Percentiles rank a stretch among this genome's conserved stretches.
Conservation (phyloP, 2,113 vertebrate genomes). For the Mesocricetus auratus region DNA sequence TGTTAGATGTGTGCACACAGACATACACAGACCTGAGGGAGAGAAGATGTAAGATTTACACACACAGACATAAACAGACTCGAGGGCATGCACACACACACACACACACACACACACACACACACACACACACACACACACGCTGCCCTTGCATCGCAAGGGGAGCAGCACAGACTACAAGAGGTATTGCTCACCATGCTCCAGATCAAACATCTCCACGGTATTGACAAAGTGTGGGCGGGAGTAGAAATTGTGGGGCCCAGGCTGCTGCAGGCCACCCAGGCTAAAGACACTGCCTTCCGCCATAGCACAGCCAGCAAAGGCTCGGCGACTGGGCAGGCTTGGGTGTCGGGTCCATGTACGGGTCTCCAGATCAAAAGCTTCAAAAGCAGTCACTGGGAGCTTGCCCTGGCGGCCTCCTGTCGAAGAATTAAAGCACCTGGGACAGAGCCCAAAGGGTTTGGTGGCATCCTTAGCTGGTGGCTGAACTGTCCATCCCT, state of each 20-base stretch:
- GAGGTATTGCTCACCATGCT: constrained; percentile 90
- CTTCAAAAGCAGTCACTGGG: constrained; percentile 96
- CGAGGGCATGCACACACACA: too few species aligned
- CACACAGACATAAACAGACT: not conserved
- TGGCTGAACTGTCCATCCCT: not conserved
- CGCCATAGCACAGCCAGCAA: constrained; percentile 93
- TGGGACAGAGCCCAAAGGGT: not conserved
- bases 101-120: not conserved
- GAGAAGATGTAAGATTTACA: not conserved
- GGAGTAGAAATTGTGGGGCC: constrained; percentile 99
- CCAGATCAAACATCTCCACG: constrained; percentile 95
- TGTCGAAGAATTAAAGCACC: constrained; percentile 77
- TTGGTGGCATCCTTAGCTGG: constrained; percentile 22
- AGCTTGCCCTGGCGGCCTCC: constrained; percentile 98
- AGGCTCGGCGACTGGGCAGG: constrained; percentile 96
- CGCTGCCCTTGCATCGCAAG: not conserved
- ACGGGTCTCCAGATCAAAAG: constrained; percentile 95
- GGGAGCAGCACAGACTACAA: not conserved
- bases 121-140: too few species aligned
- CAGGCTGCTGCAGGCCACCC: constrained; percentile 97
- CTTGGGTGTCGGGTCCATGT: constrained; percentile 96
- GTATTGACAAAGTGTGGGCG: constrained; percentile 99
- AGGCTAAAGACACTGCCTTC: constrained; percentile 94
- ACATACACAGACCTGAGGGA: constrained; percentile 80
- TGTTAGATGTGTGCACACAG: not conserved